These are phyloP conservation scores for Agriopis marginaria DNA, from an alignment of 2,888 invertebrate species.

Conservation along the genomic window DNA sequence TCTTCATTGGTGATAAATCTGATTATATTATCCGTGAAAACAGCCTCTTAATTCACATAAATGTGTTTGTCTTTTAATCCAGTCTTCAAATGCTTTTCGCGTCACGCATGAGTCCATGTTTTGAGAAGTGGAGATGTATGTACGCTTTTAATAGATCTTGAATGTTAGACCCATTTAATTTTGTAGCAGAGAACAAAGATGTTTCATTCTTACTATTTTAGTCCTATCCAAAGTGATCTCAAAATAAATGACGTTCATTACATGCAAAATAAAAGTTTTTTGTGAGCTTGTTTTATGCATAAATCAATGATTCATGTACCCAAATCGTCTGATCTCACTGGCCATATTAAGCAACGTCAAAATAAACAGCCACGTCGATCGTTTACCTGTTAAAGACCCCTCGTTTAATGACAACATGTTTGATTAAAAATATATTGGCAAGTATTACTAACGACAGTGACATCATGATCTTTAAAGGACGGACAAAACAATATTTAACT, in stretches of 20 bases:
- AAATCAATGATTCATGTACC: slow-evolving; percentile 42
- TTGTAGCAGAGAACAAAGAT: slow-evolving; percentile 15
- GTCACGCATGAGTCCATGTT: background rate
- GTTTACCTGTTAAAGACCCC: slow-evolving; percentile 32
- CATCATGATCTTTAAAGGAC: slow-evolving; percentile 11
- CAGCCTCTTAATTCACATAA: background rate
- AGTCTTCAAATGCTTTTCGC: background rate
- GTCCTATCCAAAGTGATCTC: slow-evolving; percentile 21
- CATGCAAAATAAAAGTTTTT: slow-evolving; percentile 30
- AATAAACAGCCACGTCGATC: slow-evolving; percentile 42
- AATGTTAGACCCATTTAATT: slow-evolving; percentile 13
- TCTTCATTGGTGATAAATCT: background rate
- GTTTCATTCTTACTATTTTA: slow-evolving; percentile 15
- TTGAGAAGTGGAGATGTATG: background rate
- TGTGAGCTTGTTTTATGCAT: slow-evolving; percentile 39
- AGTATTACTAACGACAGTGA: slow-evolving; percentile 28
- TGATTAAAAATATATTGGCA: slow-evolving; percentile 17
- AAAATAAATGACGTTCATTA: slow-evolving; percentile 19
- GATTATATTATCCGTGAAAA: background rate
- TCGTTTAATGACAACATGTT: slow-evolving; percentile 13
- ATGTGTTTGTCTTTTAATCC: background rate
- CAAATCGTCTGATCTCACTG: slow-evolving; percentile 43
- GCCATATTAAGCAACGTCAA: slow-evolving; percentile 43
- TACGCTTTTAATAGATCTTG: slow-evolving; percentile 12
- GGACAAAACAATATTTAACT: no score